Base-by-base conservation (phyloP, 2,888 invertebrate species). In the Apamea sordens region DNA sequence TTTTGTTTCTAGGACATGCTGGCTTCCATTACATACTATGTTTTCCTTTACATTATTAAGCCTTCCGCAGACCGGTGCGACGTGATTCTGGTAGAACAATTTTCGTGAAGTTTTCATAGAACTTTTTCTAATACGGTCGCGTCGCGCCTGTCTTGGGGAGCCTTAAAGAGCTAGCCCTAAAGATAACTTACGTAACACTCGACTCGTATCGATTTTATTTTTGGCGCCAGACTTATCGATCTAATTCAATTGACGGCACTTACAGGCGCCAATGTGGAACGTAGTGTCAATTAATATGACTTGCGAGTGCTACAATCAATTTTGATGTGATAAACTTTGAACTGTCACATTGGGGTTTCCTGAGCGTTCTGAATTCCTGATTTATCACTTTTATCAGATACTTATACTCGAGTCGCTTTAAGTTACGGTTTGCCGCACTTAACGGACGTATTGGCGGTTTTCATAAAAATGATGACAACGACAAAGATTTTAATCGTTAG, bases 211-310 rank as follows among this genome's bases (percentile, higher is more conserved):
- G 44, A 73, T 77, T 70, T 77, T 73, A 65, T 76, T 73, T 70
- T 69, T 56, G 69, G 65, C 72, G 78, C 56, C 77, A 67, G 76
- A 64, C 63, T 76, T 80, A 75, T 86, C 64, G 63, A 75, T 72
- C 41, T 75, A 32, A 77, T 79, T 86, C 72, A 79, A 85, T 75
- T 73, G 83, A 61, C 63, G 41, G 28, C 47, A 67, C 44, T 77
- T 59, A 70, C 5, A 65, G 75, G 76, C 79, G 75, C 64, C 70
- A 36, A 47, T 72, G 65, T 69, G 73, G 63, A 61, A 59, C 24
- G 73, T 10, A 44, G 78, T 85, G 82, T 82, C 71, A 79, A 86
- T 79, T 77, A 77, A 72, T 73, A 64, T 71, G 73, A 76, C 79
- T 68, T 59, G n/a, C 11, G 32, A 76, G 21, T 59, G 50, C 63